phyloP scores from a whole-genome alignment of 2,888 invertebrate genomes.

The Erebia aethiops region DNA sequence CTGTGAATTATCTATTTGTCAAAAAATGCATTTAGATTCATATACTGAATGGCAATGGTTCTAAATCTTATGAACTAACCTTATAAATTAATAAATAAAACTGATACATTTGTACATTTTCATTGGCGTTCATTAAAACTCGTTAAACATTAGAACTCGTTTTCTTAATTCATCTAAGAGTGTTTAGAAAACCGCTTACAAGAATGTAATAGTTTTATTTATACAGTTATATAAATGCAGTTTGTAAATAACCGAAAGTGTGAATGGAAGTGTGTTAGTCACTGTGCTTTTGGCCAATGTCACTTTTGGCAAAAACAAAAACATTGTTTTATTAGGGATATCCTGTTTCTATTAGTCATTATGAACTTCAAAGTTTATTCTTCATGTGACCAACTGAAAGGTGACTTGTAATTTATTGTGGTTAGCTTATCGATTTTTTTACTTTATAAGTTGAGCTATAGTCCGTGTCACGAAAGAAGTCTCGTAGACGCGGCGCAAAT shows the following conservation, averaged over 20 bases:
- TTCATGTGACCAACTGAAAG: too few relatives aligned
- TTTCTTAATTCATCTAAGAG: not conserved
- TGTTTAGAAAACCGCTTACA: not conserved
- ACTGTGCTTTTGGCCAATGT: not conserved
- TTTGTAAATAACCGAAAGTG: conserved; percentile 23
- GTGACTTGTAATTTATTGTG: too few relatives aligned
- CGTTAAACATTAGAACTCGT: not conserved
- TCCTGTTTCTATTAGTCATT: not conserved
- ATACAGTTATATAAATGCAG: conserved; percentile 20
- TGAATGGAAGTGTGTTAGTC: conserved; percentile 14
- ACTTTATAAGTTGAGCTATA: too few relatives aligned
- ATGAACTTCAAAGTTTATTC: too few relatives aligned
- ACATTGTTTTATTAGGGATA: not conserved
- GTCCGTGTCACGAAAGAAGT: too few relatives aligned
- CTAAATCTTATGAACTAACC: too few relatives aligned
- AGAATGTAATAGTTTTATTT: conserved; percentile 14
- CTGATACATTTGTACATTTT: not conserved
- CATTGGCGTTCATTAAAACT: not conserved
- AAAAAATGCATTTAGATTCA: not conserved
- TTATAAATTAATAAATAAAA: too few relatives aligned
- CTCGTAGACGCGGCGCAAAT: too few relatives aligned
- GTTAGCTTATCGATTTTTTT: too few relatives aligned
- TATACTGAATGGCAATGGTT: not conserved
- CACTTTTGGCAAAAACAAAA: conserved; percentile 1
- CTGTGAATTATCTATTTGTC: not conserved